Conservation (phyloP, 1,140 invertebrate genomes). For the Rhysida immarginata region DNA sequence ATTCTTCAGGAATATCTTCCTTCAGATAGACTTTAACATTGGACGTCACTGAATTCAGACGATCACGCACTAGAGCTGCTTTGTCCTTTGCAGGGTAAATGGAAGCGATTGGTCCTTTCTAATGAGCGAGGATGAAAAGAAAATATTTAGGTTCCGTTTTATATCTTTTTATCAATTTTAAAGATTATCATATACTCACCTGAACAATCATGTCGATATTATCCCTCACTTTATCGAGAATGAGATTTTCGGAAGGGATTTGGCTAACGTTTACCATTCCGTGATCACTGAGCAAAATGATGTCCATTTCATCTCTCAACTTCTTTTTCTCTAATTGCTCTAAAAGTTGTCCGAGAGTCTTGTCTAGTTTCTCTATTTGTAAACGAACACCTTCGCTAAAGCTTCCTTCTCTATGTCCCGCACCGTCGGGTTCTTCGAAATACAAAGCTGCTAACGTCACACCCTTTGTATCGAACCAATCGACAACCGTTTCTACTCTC, state of each 20-base stretch:
- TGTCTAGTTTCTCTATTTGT: constrained; percentile 38
- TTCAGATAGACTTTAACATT: constrained; percentile 41
- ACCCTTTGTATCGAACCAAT: constrained; percentile 1
- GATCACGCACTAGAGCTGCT: constrained; percentile 35
- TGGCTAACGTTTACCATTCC: constrained; percentile 42
- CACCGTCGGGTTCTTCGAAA: constrained; percentile 29
- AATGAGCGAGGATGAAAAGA: too few species aligned
- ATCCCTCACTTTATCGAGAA: too few species aligned
- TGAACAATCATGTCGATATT: too few species aligned
- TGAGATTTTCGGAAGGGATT: too few species aligned
- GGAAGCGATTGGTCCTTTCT: constrained; percentile 30
- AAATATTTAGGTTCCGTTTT: too few species aligned
- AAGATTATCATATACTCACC: too few species aligned
- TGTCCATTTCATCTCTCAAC: constrained; percentile 40
- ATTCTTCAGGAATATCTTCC: constrained; percentile 38
- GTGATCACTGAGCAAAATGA: constrained; percentile 57
- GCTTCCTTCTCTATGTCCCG: constrained; percentile 29
- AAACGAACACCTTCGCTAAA: constrained; percentile 31
- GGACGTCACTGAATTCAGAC: constrained; percentile 30
- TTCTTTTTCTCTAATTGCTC: constrained; percentile 32
- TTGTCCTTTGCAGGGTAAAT: constrained; percentile 39
- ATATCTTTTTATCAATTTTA: too few species aligned
- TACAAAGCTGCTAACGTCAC: constrained; percentile 22
- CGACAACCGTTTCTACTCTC: constrained; percentile 12
- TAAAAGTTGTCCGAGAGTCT: constrained; percentile 40